A percentile compares a stretch with the other conserved stretches of the same genome.
Conservation (phyloP, 1,140 invertebrate species). For the Macrobrachium nipponense region DNA sequence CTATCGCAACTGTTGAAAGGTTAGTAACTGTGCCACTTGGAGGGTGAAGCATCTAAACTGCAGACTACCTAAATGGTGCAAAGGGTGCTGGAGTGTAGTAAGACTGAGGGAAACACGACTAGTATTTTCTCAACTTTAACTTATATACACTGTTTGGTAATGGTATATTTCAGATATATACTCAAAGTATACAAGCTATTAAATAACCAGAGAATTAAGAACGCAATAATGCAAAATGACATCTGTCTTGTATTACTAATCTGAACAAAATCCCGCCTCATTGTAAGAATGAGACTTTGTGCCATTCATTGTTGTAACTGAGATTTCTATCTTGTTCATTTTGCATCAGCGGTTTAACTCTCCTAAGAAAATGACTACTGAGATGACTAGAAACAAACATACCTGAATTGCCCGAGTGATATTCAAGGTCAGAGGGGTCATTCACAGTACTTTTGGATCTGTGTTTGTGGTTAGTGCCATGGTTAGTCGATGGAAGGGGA, state of each 20-base stretch:
- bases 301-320: background rate
- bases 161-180: too few relatives aligned
- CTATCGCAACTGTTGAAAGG: too few relatives aligned
- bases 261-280: too few relatives aligned
- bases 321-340: background rate
- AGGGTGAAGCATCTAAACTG: background rate
- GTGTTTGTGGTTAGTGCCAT: slow-evolving; percentile 42
- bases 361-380: background rate
- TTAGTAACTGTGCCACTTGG: too few relatives aligned
- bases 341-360: slow-evolving; percentile 27
- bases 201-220: too few relatives aligned
- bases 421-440: slow-evolving; percentile 41
- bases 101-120: background rate
- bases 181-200: too few relatives aligned
- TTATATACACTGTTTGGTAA: too few relatives aligned
- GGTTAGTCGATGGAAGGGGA: slow-evolving; percentile 31
- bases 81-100: background rate
- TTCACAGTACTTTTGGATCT: slow-evolving; percentile 42
- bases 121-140: too few relatives aligned
- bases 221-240: too few relatives aligned
- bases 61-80: background rate
- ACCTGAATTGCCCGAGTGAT: slow-evolving; percentile 54
- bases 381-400: slow-evolving; percentile 44
- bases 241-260: too few relatives aligned
- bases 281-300: background rate